Base-by-base conservation (phyloP, 2,797 vertebrate genomes). In the Gymnoscopelus microlampas region DNA sequence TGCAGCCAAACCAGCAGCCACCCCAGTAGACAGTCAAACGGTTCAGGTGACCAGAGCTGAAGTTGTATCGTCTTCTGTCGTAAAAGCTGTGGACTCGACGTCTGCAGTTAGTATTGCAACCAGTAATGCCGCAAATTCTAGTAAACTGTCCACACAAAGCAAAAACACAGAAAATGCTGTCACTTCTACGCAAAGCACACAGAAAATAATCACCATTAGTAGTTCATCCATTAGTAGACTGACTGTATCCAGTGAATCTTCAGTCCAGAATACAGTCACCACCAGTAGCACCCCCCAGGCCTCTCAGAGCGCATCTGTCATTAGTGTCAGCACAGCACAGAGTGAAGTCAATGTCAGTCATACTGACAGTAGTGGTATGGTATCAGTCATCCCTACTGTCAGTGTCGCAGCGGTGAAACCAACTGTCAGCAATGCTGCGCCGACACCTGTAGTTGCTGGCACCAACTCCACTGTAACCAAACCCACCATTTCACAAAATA, bases 141-240 rank as follows among this genome's bases (percentile, higher is more conserved):
- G 59, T 44, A 59, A 75, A 65, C 65, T 63, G 26, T 58, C 56
- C 49, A 44, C 78, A 35, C 59, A 49, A 54, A 62, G 63, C 49
- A 70, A 32, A 76, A 49, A 71, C 44, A 11, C 39, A 47, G 75
- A 60, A 55, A 82, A 35, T 35, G 55, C 61, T 57, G 65, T 71
- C 32, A 64, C 73, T 39, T 69, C 77, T 15, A 50, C 81, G 55
- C 83, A 84, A 66, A 80, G 74, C 67, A 64, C 77, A 48, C 71
- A 75, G 53, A 80, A 88, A 67, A 81, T 65, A 7, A 68, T 70
- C 56, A 81, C 49, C 49, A 53, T 66, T 44, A 78, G 66, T 53
- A 85, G 76, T 76, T 81, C 89, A 63, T 78, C 79, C 47, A 44
- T 10, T 8, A 85, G 71, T 66, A 79, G 72, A 44, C 53, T 78